A percentile compares a stretch with the other conserved stretches of the same genome.
Evolutionary conservation across 1,140 invertebrate genomes (phyloP).

Genomic region (Pseudomyrmex flavicornis): DNA sequence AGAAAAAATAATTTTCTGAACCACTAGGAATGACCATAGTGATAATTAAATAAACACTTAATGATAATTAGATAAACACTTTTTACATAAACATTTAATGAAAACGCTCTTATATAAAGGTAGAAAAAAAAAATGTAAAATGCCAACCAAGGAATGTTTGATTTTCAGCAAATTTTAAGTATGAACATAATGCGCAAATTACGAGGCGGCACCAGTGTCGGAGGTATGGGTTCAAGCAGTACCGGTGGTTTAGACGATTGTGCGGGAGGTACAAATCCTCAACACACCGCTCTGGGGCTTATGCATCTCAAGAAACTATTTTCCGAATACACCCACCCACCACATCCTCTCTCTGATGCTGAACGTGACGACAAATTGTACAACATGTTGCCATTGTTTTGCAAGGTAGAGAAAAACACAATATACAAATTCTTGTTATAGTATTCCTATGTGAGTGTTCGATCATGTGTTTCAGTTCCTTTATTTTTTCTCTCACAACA

Average conservation of each 20-base stretch:
- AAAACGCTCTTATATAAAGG: no score
- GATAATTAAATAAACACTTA: no score
- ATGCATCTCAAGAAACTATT: slow-evolving; percentile 98
- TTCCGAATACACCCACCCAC: slow-evolving; percentile 95
- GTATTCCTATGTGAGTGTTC: no score
- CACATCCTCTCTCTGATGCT: slow-evolving; percentile 91
- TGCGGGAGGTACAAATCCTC: slow-evolving; percentile 86
- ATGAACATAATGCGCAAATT: slow-evolving; percentile 96
- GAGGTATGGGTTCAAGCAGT: slow-evolving; percentile 83
- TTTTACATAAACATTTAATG: no score
- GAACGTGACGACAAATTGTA: slow-evolving; percentile 98
- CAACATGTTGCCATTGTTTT: slow-evolving; percentile 99
- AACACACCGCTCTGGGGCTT: slow-evolving; percentile 94
- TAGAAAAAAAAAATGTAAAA: no score
- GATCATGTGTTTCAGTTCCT: neutral
- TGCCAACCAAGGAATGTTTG: neutral
- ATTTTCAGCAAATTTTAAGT: slow-evolving; percentile 75
- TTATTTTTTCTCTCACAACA: neutral
- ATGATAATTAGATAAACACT: no score
- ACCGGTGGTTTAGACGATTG: slow-evolving; percentile 82
- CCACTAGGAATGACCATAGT: no score
- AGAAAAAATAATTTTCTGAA: no score
- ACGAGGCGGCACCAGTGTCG: slow-evolving; percentile 86
- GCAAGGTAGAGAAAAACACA: slow-evolving; percentile 90
- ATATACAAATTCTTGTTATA: neutral